A percentile compares a stretch with the other conserved stretches of the same genome.
These are phyloP conservation scores for Chaetogeoica ovagalla DNA, from an alignment of 2,888 invertebrate genomes.

Conservation along the genomic window DNA sequence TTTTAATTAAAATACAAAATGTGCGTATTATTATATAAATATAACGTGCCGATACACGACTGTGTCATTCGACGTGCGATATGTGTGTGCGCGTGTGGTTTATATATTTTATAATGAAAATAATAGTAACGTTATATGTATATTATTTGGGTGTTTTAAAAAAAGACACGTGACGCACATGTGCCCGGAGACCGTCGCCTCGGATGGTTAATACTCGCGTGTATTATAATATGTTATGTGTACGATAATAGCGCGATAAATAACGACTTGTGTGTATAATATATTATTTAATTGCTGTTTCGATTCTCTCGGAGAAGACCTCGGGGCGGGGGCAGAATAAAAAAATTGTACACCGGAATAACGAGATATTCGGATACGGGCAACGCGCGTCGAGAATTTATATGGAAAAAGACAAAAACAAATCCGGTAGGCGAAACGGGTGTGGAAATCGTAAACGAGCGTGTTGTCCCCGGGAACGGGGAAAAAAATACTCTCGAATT, in stretches of 20 bases:
- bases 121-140: constrained; percentile 31
- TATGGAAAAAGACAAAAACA: too few species aligned
- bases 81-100: too few species aligned
- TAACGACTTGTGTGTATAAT: constrained; percentile 7
- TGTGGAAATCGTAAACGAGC: too few species aligned
- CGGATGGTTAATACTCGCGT: not conserved
- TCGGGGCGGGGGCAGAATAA: too few species aligned
- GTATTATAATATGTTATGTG: not conserved
- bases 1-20: constrained; percentile 30
- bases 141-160: constrained; percentile 29
- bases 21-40: not conserved
- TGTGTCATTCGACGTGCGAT: constrained; percentile 14
- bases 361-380: too few species aligned
- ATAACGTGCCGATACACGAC: not conserved
- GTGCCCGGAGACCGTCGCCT: constrained; percentile 15
- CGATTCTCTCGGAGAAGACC: too few species aligned
- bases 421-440: too few species aligned
- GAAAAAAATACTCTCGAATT: too few species aligned
- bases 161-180: constrained; percentile 47
- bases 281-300: too few species aligned
- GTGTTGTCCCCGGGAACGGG: too few species aligned
- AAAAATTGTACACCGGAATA: too few species aligned
- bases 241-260: constrained; percentile 32
- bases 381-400: too few species aligned
- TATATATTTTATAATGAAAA: constrained; percentile 28